Conservation (phyloP, 2,113 vertebrate genomes). For the Emydura subglobosa region DNA sequence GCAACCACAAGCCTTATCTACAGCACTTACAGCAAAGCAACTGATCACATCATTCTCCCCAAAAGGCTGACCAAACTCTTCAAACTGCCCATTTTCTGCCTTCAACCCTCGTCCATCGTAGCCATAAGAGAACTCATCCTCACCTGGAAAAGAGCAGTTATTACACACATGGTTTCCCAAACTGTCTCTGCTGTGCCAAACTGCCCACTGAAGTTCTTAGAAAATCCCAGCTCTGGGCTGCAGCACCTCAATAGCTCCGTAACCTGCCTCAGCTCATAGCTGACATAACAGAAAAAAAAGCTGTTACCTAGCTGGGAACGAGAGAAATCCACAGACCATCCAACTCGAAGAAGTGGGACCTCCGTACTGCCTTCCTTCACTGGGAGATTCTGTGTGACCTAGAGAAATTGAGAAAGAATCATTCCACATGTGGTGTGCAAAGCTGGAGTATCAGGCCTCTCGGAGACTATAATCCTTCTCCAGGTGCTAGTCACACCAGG, state of each 20-base stretch:
- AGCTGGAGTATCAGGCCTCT: not conserved
- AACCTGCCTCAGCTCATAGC: not conserved
- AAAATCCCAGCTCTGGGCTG: not conserved
- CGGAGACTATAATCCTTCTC: not conserved
- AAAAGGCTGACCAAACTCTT: slow-evolving; percentile 86
- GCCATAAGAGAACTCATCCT: slow-evolving; percentile 87
- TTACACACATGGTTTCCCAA: too few species aligned
- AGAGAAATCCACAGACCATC: slow-evolving; percentile 85
- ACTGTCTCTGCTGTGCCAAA: not conserved
- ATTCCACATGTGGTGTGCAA: not conserved
- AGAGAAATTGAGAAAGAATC: not conserved
- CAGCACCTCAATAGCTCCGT: not conserved
- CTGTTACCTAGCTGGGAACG: slow-evolving; percentile 87
- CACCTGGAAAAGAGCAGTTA: slow-evolving; percentile 76
- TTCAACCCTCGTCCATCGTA: slow-evolving; percentile 86
- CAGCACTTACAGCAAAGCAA: slow-evolving; percentile 87
- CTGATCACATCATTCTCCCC: slow-evolving; percentile 89
- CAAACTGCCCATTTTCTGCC: slow-evolving; percentile 82
- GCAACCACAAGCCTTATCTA: too few species aligned
- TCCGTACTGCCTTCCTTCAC: slow-evolving; percentile 72
- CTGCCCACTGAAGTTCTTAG: not conserved
- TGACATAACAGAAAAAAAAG: not conserved
- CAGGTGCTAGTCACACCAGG: not conserved
- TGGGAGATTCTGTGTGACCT: slow-evolving; percentile 83
- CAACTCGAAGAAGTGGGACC: slow-evolving; percentile 82